phyloP scores from a whole-genome alignment of 2,113 vertebrate genomes.

The Caranx ignobilis region DNA sequence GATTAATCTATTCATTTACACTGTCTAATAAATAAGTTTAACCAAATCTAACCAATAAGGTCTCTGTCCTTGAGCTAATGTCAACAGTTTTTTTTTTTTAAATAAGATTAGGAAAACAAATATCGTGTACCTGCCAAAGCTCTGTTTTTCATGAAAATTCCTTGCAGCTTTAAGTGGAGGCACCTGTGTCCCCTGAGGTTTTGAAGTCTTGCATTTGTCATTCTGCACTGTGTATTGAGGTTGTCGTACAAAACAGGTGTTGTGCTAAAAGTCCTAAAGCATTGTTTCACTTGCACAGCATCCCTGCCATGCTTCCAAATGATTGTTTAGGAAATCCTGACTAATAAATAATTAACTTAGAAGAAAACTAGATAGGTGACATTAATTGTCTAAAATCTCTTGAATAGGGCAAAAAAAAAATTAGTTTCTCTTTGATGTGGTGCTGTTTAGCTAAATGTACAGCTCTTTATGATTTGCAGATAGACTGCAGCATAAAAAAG shows the following conservation, averaged over 20 bases:
- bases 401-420: neutral
- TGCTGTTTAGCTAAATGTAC: no score
- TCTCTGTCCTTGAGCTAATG: neutral
- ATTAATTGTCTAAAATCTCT: neutral
- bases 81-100: neutral
- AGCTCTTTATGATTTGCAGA: no score
- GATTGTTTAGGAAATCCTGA: neutral
- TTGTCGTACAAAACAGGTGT: neutral
- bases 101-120: neutral
- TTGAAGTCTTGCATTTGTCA: slow-evolving; percentile 15
- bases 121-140: neutral
- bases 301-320: neutral
- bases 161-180: neutral
- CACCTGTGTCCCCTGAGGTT: neutral
- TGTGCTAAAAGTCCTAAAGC: slow-evolving; percentile 29
- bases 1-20: neutral
- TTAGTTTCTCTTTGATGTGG: no score
- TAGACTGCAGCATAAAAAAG: no score
- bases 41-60: neutral
- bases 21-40: neutral
- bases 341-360: neutral
- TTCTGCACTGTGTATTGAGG: neutral
- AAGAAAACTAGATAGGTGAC: neutral
- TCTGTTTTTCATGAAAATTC: neutral
- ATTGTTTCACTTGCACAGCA: neutral